Base-by-base conservation (phyloP, 1,140 invertebrate species). In the Gryllus bimaculatus region DNA sequence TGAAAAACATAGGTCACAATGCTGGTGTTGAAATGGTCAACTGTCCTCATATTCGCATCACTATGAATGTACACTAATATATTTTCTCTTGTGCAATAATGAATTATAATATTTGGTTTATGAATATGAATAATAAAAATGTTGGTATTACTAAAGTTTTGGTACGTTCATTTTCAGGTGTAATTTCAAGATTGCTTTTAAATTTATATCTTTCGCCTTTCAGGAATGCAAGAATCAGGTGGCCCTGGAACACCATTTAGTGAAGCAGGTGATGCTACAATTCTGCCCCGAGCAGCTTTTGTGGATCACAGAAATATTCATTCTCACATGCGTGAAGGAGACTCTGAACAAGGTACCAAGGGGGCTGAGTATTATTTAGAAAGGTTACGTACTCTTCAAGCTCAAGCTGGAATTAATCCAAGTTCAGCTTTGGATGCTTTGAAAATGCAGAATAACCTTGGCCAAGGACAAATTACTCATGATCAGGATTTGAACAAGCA, bases 331-430 rank as follows among this genome's bases (percentile, higher is more conserved):
- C 15, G 21, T 39, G 78, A 79, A n/a, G 20, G 49, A 8, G 54
- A 73, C n/a, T 73, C 54, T 39, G 76, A 77, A 13, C 21, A 20
- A 8, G 78, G 74, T 18, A 48, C 73, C 39, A 79, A 78, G 54
- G 78, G 78, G 47, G 47, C 80, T 21, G 48, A 73, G 47, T 80
- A 80, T 39, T 80, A 79, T 73, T 48, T 80, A 39, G 75, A 80
- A 48, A 75, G 80, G 75, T 48, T 80, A 47, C 74, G 80, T 12
- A 47, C 48, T 47, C 78, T 80, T 18, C 80, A 80, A 74, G 80
- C 75, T 8, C 78, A 79, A 26, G 80, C 80, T 15, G 80, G 80
- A 7, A 73, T 77, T 26, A 73, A 79, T 74, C 80, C 80, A 12
- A 18, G 20, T 26, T 18, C 74, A 47, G 8, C 73, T 3, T 73